These are phyloP conservation scores for Sebastolobus altivelis DNA, from an alignment of 2,797 vertebrate genomes.

Conservation along the genomic window DNA sequence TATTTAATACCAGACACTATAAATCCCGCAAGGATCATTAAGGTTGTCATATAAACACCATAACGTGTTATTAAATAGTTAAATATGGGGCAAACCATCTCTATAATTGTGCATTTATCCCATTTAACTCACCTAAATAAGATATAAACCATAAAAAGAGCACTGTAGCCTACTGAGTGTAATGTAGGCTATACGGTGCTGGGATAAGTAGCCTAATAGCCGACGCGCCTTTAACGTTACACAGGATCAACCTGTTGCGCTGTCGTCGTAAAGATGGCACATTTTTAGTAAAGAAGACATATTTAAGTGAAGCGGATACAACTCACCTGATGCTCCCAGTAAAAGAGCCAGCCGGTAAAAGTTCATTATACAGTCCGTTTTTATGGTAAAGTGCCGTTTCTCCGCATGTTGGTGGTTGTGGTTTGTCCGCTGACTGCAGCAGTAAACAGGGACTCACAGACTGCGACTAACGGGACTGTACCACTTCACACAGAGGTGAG, in stretches of 20 bases:
- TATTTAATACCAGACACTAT: not conserved
- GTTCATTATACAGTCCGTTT: conserved; percentile 77
- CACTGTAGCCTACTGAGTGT: not conserved
- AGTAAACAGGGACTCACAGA: conserved; percentile 26
- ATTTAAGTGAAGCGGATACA: not conserved
- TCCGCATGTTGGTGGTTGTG: conserved; percentile 64
- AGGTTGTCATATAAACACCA: not conserved
- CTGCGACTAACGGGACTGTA: conserved; percentile 78
- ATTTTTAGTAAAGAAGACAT: not conserved
- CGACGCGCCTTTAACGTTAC: conserved; percentile 7
- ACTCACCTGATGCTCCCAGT: conserved; percentile 79
- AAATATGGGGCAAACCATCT: not conserved
- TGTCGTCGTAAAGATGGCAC: not conserved
- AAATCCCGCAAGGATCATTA: not conserved
- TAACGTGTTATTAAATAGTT: not conserved
- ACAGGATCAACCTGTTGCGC: conserved; percentile 79
- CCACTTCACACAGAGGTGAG: conserved; percentile 73
- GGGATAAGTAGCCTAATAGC: not conserved
- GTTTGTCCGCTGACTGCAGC: conserved; percentile 32
- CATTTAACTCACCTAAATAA: not conserved
- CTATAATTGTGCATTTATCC: not conserved
- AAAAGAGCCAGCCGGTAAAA: conserved; percentile 70
- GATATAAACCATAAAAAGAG: not conserved
- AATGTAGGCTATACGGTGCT: not conserved
- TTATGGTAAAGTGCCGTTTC: conserved; percentile 40